Evolutionary conservation across 2,888 invertebrate species (phyloP).

Genomic region (Dasysyrphus albostriatus): DNA sequence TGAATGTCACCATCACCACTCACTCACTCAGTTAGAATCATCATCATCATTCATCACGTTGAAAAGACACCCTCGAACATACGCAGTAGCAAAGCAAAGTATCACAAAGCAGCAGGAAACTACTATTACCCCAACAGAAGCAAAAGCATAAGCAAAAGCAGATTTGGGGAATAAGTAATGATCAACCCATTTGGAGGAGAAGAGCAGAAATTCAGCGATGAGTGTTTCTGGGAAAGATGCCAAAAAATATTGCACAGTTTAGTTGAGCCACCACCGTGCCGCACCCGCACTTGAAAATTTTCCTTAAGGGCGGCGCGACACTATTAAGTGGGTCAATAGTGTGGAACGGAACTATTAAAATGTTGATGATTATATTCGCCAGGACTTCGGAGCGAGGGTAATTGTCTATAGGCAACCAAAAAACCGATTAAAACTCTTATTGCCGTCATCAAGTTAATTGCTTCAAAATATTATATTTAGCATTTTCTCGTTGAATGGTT

Average conservation of each 20-base stretch:
- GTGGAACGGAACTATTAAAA: constrained; percentile 36
- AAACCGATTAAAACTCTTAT: constrained; percentile 47
- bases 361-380: background rate
- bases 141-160: constrained; percentile 7
- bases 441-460: constrained; percentile 56
- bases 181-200: constrained; percentile 51
- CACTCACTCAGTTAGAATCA: constrained; percentile 48
- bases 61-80: constrained; percentile 8
- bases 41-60: constrained; percentile 50
- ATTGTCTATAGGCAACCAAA: background rate
- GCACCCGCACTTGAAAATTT: constrained; percentile 56
- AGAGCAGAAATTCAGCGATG: constrained; percentile 20
- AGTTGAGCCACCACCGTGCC: constrained; percentile 1
- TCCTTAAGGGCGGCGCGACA: constrained; percentile 39
- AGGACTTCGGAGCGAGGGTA: background rate
- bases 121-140: background rate
- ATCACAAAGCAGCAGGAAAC: background rate
- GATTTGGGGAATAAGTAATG: constrained; percentile 63
- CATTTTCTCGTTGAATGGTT: constrained; percentile 46
- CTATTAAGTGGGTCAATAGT: constrained; percentile 58
- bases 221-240: constrained; percentile 68
- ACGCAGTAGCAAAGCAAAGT: background rate
- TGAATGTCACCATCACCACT: constrained; percentile 74
- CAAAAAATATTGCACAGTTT: constrained; percentile 54
- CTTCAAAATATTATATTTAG: constrained; percentile 45